Conservation (phyloP, 2,113 vertebrate genomes). For the Odontophorus gujanensis region DNA sequence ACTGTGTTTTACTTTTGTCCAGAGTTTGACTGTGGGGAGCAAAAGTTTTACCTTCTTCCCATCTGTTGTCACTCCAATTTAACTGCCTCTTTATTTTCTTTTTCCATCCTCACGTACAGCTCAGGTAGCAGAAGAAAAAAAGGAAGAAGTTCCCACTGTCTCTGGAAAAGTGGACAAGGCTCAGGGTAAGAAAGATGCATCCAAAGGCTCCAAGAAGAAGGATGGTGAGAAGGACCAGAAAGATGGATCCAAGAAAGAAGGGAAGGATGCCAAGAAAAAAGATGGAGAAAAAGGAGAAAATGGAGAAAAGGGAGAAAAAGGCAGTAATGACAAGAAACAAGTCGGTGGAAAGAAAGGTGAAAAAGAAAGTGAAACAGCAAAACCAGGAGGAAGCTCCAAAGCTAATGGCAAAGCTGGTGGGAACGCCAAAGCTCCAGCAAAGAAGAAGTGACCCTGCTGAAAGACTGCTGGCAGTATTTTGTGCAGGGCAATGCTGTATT, state of each 20-base stretch:
- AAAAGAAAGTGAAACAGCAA: neutral
- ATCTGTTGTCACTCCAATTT: neutral
- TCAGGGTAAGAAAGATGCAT: conserved; percentile 26
- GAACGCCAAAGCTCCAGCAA: conserved; percentile 50
- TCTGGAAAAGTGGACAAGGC: conserved; percentile 48
- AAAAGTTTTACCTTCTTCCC: neutral
- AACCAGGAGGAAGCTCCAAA: neutral
- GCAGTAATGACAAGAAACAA: neutral
- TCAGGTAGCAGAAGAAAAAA: neutral
- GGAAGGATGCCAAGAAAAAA: conserved; percentile 8
- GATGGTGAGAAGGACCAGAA: conserved; percentile 6
- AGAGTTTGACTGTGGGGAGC: neutral
- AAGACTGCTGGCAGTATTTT: neutral
- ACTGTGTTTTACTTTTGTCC: neutral
- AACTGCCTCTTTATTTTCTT: neutral
- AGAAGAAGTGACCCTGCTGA: conserved; percentile 49
- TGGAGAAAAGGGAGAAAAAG: neutral
- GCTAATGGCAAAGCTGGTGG: neutral
- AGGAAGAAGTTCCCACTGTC: conserved; percentile 54
- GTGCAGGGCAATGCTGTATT: neutral
- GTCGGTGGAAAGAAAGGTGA: neutral
- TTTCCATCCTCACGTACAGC: neutral
- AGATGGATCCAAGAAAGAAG: conserved; percentile 23
- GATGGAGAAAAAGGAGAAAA: neutral
- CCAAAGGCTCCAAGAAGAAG: conserved; percentile 33